phyloP scores from a whole-genome alignment of 2,888 invertebrate species.

The Leptinotarsa rubiginosa region DNA sequence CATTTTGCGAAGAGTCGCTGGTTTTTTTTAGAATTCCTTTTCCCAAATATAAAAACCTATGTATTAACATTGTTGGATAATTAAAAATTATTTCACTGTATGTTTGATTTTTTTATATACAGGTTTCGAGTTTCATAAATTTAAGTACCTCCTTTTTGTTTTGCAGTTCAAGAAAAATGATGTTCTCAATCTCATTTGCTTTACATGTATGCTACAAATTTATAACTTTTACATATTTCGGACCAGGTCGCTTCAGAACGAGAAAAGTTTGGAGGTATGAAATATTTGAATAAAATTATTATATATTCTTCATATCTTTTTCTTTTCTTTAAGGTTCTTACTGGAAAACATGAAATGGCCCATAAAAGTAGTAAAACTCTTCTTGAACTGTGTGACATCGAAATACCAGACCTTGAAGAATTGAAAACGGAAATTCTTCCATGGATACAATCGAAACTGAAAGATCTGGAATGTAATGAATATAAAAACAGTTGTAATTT shows the following conservation, averaged over 20 bases:
- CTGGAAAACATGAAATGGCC: background rate
- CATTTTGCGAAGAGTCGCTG: no score
- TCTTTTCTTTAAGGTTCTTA: slow-evolving; percentile 20
- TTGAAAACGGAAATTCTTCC: slow-evolving; percentile 23
- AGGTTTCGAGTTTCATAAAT: no score
- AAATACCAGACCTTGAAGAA: slow-evolving; percentile 21
- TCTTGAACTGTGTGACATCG: slow-evolving; percentile 32
- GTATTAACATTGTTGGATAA: no score
- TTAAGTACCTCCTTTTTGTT: background rate
- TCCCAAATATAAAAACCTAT: no score
- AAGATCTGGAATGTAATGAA: background rate
- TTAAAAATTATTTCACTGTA: no score
- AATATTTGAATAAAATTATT: background rate
- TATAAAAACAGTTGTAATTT: slow-evolving; percentile 4
- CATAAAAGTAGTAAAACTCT: slow-evolving; percentile 4
- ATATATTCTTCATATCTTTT: background rate
- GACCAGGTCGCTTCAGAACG: slow-evolving; percentile 31
- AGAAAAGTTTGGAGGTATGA: slow-evolving; percentile 32
- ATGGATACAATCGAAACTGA: slow-evolving; percentile 30
- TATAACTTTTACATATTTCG: slow-evolving; percentile 40
- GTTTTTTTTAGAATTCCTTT: no score
- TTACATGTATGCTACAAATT: slow-evolving; percentile 29
- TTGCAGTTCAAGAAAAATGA: slow-evolving; percentile 41
- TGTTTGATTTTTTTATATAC: no score
- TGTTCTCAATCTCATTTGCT: slow-evolving; percentile 33